These are phyloP conservation scores for Heteromormyrus szaboi DNA, from an alignment of 2,797 vertebrate genomes.

Conservation along the genomic window DNA sequence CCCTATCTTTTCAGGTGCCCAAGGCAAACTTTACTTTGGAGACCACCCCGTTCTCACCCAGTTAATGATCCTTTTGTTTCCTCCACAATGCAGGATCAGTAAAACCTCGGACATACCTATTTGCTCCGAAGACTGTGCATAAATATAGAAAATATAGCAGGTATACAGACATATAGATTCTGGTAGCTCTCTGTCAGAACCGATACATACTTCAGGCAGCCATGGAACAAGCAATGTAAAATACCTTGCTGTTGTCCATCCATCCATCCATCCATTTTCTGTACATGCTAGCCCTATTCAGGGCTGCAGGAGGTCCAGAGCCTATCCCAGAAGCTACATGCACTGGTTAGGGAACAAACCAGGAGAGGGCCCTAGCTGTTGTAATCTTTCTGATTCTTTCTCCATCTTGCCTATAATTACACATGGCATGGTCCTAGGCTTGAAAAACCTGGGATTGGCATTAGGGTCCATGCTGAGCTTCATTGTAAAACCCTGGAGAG, in stretches of 20 bases:
- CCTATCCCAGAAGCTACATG: not conserved
- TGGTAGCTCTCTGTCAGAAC: not conserved
- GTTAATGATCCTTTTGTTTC: not conserved
- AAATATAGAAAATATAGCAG: not conserved
- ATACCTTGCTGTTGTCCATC: not conserved
- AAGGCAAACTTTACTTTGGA: not conserved
- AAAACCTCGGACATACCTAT: not conserved
- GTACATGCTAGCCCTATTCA: not conserved
- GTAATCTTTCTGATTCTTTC: not conserved
- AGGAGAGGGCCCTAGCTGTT: not conserved
- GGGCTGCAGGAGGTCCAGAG: not conserved
- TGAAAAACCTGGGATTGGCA: not conserved
- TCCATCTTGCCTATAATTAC: not conserved
- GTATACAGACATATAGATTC: not conserved
- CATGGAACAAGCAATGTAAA: not conserved
- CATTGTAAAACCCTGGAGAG: not conserved
- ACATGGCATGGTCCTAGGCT: not conserved
- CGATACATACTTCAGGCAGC: not conserved
- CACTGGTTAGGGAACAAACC: not conserved
- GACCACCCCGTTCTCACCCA: not conserved
- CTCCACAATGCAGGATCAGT: not conserved
- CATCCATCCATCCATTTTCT: not conserved
- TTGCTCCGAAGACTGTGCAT: not conserved
- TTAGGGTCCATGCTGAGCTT: not conserved
- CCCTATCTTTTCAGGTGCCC: not conserved